Evolutionary conservation across 2,797 vertebrate species (phyloP), one percentile per base, ranked within the genome.

Genomic region (Percopsis omiscomaycus): DNA sequence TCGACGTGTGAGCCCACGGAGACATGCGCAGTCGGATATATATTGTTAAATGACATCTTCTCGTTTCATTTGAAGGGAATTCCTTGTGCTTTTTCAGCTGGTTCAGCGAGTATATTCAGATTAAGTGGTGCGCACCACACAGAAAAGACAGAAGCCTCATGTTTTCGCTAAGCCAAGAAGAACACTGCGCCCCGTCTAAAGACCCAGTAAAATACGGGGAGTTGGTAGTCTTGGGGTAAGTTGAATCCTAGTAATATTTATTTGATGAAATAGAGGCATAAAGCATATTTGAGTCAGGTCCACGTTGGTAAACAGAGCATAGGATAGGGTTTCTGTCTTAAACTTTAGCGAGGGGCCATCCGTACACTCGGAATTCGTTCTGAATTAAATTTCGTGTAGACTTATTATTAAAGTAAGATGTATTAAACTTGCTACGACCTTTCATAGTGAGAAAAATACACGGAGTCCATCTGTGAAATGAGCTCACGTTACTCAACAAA

Each of bases 171-270:
- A 92, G 92, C 85, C 95, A 94, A 79, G 95, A 98, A 89, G 96
- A 98, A 86, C 92, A 93, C 88, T 94, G 95, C 86, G 92, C 94
- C 89, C 96, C 94, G 68, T 93, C 91, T 75, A 98, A 97, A 92
- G 96, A 98, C 86, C 94, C 95, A 6, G 93, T 96, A 63, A 96
- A 97, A 82, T 98, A 97, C 88, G 96, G 96, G 65, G 96, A 98
- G 85, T 92, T 98, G 85, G 94, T 98, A 79, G 96, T 98, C 3
- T 84, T 98, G 75, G 96, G 96, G 96, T 98, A 82, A 98, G 96
- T 93, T 32, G 0, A 60, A 8, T 30, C 14, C 10, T 5, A 53
- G 9, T 48, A 22, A 37, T 14, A 14, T 6, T 12, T 6, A 15
- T 15, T 37, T 12, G 27, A n/a, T 5, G 14, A 44, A 9, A 50